A percentile compares a stretch with the other conserved stretches of the same genome.
phyloP scores from a whole-genome alignment of 2,797 vertebrate species.

The Antennarius maculatus region DNA sequence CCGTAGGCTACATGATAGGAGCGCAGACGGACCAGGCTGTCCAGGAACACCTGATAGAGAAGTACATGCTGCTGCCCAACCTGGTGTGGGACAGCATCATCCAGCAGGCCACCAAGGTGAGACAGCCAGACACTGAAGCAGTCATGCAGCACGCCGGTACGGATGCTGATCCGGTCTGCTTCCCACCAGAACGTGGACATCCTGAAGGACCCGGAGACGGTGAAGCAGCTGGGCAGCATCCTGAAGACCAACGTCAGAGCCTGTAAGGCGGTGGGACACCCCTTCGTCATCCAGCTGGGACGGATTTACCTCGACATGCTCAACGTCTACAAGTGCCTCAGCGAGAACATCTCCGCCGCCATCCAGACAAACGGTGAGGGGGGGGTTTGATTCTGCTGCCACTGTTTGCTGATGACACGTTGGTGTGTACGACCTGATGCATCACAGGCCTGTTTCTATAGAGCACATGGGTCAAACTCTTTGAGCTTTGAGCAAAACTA shows the following conservation, averaged over 20 bases:
- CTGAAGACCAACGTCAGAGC: conserved; percentile 98
- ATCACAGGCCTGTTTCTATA: too few species aligned
- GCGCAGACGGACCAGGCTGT: conserved; percentile 97
- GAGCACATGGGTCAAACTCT: too few species aligned
- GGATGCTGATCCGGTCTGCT: not conserved
- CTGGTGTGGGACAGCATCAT: conserved; percentile 99
- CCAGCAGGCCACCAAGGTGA: conserved; percentile 98
- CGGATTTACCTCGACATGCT: conserved; percentile 99
- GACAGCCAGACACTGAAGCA: conserved; percentile 5
- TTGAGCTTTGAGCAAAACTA: too few species aligned
- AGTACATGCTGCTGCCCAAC: conserved; percentile 98
- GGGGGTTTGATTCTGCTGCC: not conserved
- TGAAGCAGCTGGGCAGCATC: conserved; percentile 98
- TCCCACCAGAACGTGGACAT: conserved; percentile 94
- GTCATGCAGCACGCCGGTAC: not conserved
- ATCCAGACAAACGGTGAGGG: conserved; percentile 95
- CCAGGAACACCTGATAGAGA: conserved; percentile 98
- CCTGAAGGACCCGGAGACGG: conserved; percentile 97
- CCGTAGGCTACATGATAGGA: conserved; percentile 98
- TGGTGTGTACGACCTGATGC: too few species aligned
- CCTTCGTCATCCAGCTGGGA: conserved; percentile 97
- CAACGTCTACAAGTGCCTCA: conserved; percentile 99
- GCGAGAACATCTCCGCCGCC: conserved; percentile 99
- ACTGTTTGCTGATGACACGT: too few species aligned
- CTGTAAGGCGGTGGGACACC: conserved; percentile 97